Base-by-base conservation (phyloP, 1,140 invertebrate species). In the Gonatopus flavifemur region DNA sequence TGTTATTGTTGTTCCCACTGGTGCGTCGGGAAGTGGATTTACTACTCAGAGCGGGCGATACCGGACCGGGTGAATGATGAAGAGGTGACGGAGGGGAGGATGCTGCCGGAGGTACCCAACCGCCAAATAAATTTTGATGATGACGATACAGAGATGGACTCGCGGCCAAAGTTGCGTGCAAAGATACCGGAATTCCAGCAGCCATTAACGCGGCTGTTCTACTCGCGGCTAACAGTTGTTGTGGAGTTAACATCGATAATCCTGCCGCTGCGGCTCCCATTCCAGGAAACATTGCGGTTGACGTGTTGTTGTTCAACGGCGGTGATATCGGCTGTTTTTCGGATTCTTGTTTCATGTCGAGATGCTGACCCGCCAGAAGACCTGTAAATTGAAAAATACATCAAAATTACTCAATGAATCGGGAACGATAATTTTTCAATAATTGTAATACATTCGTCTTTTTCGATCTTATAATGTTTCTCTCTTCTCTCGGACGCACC, bases 181-280 rank as follows among this genome's bases (percentile, higher is more conserved):
- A 52, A 8, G 67, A 64, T 9, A 73, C 65, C 0, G 75, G 74
- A 9, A 81, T 44, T 3, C 77, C 76, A 0, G 79, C 76, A 0
- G 79, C 78, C 73, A 82, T 81, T 5, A 82, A 55, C 0, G 78
- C 77, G 5, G 79, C 76, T 36, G 78, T 76, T 40, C 77, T 74
- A 58, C 80, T 82, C 5, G 80, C 78, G 19, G 82, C 81, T 20
- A 84, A 35, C 3, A 84, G 53, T 59, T 83, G 82, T 22, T 72
- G 66, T n/a, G 80, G 80, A 24, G 81, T 80, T 20, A 80, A 51
- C 73, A 81, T 79, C 24, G 77, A 73, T 5, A 81, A 28, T 2
- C 62, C 67, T 6, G 78, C 70, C 2, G 80, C 66, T 1, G 76
- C 62, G 21, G 72, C 70, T 19, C 76, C 67, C 39, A 80, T 67